These are phyloP conservation scores for Acanthopagrus latus DNA, from an alignment of 2,797 vertebrate genomes.

Conservation along the genomic window DNA sequence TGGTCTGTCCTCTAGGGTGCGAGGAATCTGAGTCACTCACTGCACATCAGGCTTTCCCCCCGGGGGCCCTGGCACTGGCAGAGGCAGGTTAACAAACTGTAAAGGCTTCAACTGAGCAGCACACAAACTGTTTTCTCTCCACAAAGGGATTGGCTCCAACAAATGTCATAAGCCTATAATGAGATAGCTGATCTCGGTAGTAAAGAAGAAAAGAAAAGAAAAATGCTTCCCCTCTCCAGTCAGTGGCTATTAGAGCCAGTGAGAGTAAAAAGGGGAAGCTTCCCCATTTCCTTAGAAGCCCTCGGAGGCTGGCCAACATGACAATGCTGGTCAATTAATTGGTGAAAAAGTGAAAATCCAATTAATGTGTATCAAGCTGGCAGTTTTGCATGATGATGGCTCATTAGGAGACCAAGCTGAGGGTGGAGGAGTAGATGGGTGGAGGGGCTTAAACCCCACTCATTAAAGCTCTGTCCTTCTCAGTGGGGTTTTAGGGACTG, in stretches of 20 bases:
- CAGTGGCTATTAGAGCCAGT: slow-evolving; percentile 87
- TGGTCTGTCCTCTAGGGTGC: slow-evolving; percentile 81
- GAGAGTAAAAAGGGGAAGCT: slow-evolving; percentile 85
- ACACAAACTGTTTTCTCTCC: slow-evolving; percentile 91
- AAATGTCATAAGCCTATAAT: slow-evolving; percentile 97
- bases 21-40: slow-evolving; percentile 78
- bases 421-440: slow-evolving; percentile 73
- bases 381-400: slow-evolving; percentile 93
- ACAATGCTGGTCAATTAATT: slow-evolving; percentile 93
- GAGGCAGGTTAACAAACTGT: slow-evolving; percentile 90
- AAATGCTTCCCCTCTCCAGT: slow-evolving; percentile 90
- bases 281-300: slow-evolving; percentile 81
- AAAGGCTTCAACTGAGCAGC: slow-evolving; percentile 93
- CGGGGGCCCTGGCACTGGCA: slow-evolving; percentile 79
- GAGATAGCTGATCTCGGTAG: slow-evolving; percentile 93
- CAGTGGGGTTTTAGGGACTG: slow-evolving; percentile 84
- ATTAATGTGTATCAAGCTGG: slow-evolving; percentile 94
- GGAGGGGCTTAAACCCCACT: slow-evolving; percentile 86
- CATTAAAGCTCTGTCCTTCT: slow-evolving; percentile 93
- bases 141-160: slow-evolving; percentile 93
- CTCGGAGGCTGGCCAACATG: slow-evolving; percentile 87
- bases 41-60: slow-evolving; percentile 77
- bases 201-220: slow-evolving; percentile 79
- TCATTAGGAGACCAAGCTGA: slow-evolving; percentile 89
- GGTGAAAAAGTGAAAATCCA: slow-evolving; percentile 95